Base-by-base conservation (phyloP, 2,888 invertebrate species). In the Melanostoma scalare region DNA sequence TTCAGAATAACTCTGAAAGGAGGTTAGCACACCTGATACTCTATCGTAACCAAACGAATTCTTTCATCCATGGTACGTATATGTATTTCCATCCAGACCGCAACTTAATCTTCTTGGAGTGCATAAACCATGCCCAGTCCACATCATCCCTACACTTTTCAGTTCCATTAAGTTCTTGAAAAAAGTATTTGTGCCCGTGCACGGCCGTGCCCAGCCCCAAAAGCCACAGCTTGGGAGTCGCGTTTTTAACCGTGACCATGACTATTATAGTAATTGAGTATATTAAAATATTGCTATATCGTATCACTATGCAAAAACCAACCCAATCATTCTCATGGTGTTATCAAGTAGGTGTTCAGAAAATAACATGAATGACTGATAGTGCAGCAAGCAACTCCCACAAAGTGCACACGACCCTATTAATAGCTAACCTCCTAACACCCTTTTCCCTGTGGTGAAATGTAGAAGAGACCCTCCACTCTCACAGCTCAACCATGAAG, bases 231-330 rank as follows among this genome's bases (percentile, higher is more conserved):
- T 20, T 20, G 20, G 20, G 20, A 20, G 20, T 20, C 20, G 20
- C 20, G 20, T 20, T 30, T 52, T 53, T 40, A 38, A 44, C 36
- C 44, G 10, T 60, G 46, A 71, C 69, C 63, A 60, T 48, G 58
- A 52, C 55, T 67, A 81, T 81, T 81, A 76, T 44, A 58, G 58
- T 63, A 81, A 81, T 81, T 56, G 38, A 9, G 38, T 75, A 71
- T 75, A 75, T 75, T 76, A 42, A 68, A 46, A 75, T 56, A 61
- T 42, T 52, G 9, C n/a, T 48, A 42, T 61, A 56, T 9, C 38
- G 48, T 40, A 35, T 44, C 53, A 9, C 33, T 67, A 20, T 20
- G 30, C 9, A 1, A 4, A 46, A 35, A 36, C 48, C n/a, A 38
- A 58, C 48, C 46, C 58, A 42, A 36, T 58, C 40, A n/a, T 58